These are phyloP conservation scores for Pristionchus maxplancki DNA, from an alignment of 2,888 invertebrate species.

Conservation along the genomic window DNA sequence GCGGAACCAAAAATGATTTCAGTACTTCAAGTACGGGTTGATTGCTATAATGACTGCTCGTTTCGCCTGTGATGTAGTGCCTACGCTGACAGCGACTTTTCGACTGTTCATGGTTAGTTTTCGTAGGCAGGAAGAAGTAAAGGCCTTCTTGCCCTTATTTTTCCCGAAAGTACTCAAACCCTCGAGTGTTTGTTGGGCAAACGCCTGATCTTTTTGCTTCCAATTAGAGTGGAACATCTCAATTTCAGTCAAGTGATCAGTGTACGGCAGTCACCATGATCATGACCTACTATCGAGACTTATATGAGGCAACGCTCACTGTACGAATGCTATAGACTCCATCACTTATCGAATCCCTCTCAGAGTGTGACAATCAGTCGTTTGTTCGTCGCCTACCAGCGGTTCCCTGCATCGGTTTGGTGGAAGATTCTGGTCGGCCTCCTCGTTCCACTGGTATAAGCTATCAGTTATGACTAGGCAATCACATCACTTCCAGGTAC, in stretches of 20 bases:
- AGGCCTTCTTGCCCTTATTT: background rate
- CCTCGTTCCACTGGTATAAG: background rate
- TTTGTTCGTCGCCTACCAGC: background rate
- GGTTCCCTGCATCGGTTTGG: background rate
- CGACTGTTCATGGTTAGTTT: background rate
- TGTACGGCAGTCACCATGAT: background rate
- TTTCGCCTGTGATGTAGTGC: background rate
- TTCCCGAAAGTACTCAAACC: background rate
- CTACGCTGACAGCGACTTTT: background rate
- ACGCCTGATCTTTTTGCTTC: background rate
- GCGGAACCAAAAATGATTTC: background rate
- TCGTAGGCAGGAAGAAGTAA: no score
- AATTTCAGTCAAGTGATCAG: background rate
- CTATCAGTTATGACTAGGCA: background rate
- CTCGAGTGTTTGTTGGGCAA: background rate
- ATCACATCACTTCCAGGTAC: background rate
- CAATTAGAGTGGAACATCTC: background rate
- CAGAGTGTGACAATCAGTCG: background rate
- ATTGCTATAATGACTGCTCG: background rate
- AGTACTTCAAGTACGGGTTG: background rate
- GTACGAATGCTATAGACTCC: background rate
- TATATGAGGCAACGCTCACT: background rate
- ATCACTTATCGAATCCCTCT: background rate
- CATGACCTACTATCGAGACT: background rate
- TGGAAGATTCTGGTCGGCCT: background rate